Conservation (phyloP, 2,113 vertebrate species). For the Sciurus niger region DNA sequence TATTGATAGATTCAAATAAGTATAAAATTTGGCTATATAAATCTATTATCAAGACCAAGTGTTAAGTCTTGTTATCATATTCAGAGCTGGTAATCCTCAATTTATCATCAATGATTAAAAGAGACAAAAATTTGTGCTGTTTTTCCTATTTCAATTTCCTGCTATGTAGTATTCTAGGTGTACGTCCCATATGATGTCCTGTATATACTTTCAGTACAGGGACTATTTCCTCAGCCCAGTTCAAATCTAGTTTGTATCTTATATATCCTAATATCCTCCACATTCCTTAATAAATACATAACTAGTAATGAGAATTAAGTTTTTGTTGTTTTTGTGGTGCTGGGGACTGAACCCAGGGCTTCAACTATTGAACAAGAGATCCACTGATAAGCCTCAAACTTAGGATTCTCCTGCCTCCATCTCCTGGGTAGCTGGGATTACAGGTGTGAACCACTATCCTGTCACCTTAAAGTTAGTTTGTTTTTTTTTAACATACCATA, state of each 20-base stretch:
- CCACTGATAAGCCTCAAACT: not conserved
- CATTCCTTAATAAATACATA: slow-evolving; percentile 60
- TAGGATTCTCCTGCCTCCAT: not conserved
- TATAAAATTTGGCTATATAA: slow-evolving; percentile 45
- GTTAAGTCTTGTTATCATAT: not conserved
- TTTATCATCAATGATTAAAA: not conserved
- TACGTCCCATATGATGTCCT: slow-evolving; percentile 1
- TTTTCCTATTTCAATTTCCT: slow-evolving; percentile 60
- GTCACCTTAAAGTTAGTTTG: not conserved
- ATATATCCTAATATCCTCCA: not conserved
- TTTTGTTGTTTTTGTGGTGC: not conserved
- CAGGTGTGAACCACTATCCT: not conserved
- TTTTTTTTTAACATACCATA: slow-evolving; percentile 90
- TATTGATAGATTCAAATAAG: not conserved
- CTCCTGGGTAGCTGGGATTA: not conserved
- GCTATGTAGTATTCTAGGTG: not conserved
- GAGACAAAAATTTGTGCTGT: slow-evolving; percentile 5
- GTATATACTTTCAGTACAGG: not conserved
- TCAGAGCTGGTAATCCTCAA: not conserved
- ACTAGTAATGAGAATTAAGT: not conserved
- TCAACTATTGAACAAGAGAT: not conserved
- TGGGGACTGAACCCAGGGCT: not conserved
- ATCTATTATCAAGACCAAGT: not conserved
- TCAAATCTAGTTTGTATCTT: slow-evolving; percentile 42
- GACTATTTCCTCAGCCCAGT: slow-evolving; percentile 30